Conservation (phyloP, 2,113 vertebrate genomes). For the Coptodon bakossiorum region DNA sequence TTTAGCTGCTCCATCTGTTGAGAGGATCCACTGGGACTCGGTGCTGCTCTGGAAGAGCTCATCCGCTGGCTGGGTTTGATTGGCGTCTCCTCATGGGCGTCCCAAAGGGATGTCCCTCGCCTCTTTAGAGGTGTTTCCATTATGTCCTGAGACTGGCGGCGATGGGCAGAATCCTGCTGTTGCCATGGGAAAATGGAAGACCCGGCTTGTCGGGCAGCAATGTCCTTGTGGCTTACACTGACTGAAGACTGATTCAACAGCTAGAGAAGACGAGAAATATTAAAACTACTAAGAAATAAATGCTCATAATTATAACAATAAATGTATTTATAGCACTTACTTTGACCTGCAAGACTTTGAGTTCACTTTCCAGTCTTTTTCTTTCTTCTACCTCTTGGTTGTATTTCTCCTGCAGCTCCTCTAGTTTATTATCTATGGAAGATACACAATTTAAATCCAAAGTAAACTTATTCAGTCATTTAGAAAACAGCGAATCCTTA, state of each 20-base stretch:
- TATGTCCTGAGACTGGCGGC: constrained; percentile 48
- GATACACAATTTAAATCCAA: not conserved
- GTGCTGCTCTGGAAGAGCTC: constrained; percentile 46
- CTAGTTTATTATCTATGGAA: constrained; percentile 73
- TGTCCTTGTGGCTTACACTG: constrained; percentile 77
- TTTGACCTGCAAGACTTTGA: constrained; percentile 78
- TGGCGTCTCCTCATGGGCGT: constrained; percentile 72
- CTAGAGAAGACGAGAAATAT: constrained; percentile 11
- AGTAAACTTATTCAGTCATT: not conserved
- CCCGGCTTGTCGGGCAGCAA: constrained; percentile 82
- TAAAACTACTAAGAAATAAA: constrained; percentile 3
- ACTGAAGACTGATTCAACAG: constrained; percentile 66
- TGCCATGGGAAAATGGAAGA: constrained; percentile 93
- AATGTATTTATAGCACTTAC: constrained; percentile 57
- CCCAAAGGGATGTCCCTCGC: constrained; percentile 65
- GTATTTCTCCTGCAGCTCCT: constrained; percentile 85
- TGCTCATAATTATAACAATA: not conserved
- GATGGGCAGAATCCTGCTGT: constrained; percentile 73
- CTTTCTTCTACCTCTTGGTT: constrained; percentile 83
- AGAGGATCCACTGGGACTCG: constrained; percentile 53
- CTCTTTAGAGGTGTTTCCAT: constrained; percentile 76
- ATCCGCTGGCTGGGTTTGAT: constrained; percentile 49
- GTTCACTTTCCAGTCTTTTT: constrained; percentile 79
- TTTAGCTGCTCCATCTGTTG: constrained; percentile 74
- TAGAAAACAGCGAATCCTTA: not conserved